Percentiles rank a stretch among this genome's conserved stretches.
Conservation (phyloP, 2,888 invertebrate genomes). For the Pristionchus fissidentatus region DNA sequence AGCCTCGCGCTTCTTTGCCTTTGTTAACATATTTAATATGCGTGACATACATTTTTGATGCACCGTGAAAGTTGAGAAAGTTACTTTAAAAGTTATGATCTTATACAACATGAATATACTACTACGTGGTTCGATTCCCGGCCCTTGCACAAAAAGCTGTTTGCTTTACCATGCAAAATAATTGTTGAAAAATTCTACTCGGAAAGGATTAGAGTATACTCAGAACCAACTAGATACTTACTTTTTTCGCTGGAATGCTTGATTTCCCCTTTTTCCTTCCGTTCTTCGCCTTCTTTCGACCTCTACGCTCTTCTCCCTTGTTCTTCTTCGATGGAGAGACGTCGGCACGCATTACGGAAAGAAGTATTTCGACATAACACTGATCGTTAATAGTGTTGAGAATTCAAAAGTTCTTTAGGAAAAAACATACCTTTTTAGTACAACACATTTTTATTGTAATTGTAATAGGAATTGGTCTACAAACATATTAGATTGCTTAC, state of each 20-base stretch:
- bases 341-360: constrained; percentile 13
- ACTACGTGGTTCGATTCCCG: too few species aligned
- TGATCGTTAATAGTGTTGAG: too few species aligned
- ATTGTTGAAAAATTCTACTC: too few species aligned
- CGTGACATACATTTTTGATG: not conserved
- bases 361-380: not conserved
- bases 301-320: not conserved
- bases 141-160: too few species aligned
- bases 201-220: too few species aligned
- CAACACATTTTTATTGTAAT: too few species aligned
- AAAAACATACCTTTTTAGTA: too few species aligned
- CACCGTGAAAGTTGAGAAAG: too few species aligned
- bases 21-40: not conserved
- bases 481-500: not conserved
- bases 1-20: not conserved
- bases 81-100: too few species aligned
- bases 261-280: constrained; percentile 19
- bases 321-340: constrained; percentile 4
- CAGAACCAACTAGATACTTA: not conserved
- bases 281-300: not conserved
- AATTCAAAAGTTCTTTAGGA: too few species aligned
- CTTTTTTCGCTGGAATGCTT: constrained; percentile 7
- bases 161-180: too few species aligned
- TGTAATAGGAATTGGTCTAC: not conserved
- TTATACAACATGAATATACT: too few species aligned